These are phyloP conservation scores for Geophilus truncorum DNA, from an alignment of 2,888 invertebrate genomes.

Conservation along the genomic window DNA sequence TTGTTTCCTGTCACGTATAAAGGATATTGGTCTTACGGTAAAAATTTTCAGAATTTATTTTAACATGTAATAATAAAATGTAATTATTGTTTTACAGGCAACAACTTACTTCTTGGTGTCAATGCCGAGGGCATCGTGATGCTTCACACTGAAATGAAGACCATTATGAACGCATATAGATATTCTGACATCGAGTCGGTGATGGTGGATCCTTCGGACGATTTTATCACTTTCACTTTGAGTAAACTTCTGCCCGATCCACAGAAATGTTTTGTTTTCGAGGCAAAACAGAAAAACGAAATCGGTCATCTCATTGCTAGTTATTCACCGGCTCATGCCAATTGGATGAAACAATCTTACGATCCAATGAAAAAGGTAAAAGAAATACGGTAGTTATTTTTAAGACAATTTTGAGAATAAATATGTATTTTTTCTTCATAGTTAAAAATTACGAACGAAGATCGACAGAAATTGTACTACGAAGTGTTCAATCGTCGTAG, in stretches of 20 bases:
- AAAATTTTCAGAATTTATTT: background rate
- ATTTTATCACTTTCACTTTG: slow-evolving; percentile 82
- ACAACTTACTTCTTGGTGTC: slow-evolving; percentile 68
- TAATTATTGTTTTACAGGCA: slow-evolving; percentile 44
- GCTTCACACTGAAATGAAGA: slow-evolving; percentile 86
- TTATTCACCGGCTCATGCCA: slow-evolving; percentile 78
- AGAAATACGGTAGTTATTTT: slow-evolving; percentile 2
- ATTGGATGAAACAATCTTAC: slow-evolving; percentile 47
- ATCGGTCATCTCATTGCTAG: slow-evolving; percentile 88
- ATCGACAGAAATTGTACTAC: slow-evolving; percentile 78
- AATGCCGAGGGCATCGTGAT: slow-evolving; percentile 86
- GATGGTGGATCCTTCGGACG: slow-evolving; percentile 84
- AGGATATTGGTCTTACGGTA: slow-evolving; percentile 88
- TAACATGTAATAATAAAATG: background rate
- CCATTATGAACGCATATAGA: slow-evolving; percentile 82
- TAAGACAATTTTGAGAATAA: too few species aligned
- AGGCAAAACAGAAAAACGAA: slow-evolving; percentile 82
- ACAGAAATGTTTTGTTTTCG: slow-evolving; percentile 85
- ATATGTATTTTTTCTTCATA: slow-evolving; percentile 39
- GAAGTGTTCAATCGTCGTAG: slow-evolving; percentile 78
- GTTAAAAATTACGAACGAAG: slow-evolving; percentile 73
- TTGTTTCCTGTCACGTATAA: slow-evolving; percentile 84
- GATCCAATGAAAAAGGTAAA: slow-evolving; percentile 40
- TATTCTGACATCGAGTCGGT: slow-evolving; percentile 88
- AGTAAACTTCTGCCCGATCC: slow-evolving; percentile 62